Conservation (phyloP, 2,797 vertebrate genomes). For the Scyliorhinus canicula region DNA sequence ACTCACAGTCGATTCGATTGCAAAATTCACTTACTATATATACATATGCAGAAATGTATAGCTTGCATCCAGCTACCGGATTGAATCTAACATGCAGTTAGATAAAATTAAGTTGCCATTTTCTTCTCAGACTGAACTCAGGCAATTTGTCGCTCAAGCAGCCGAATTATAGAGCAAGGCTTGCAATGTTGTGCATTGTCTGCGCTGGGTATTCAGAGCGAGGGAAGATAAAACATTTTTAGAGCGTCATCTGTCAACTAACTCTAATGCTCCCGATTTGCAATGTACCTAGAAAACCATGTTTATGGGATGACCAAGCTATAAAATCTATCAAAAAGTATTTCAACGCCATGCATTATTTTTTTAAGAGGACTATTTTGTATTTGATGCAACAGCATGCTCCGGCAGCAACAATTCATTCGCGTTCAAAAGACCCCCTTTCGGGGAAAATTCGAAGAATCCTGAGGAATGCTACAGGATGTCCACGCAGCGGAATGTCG, state of each 20-base stretch:
- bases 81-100: not conserved
- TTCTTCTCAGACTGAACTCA: not conserved
- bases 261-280: not conserved
- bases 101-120: not conserved
- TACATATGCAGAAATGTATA: not conserved
- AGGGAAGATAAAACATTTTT: too few relatives aligned
- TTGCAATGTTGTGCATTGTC: not conserved
- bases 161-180: not conserved
- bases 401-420: not conserved
- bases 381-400: slow-evolving; percentile 22
- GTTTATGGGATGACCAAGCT: not conserved
- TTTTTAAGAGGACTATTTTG: slow-evolving; percentile 22
- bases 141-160: not conserved
- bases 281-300: too few relatives aligned
- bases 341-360: not conserved
- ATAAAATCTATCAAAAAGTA: not conserved
- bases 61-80: not conserved
- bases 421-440: not conserved
- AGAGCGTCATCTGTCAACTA: not conserved
- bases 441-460: not conserved
- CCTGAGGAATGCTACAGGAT: not conserved
- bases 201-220: not conserved
- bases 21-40: not conserved
- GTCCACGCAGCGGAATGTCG: not conserved
- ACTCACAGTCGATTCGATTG: too few relatives aligned